phyloP scores from a whole-genome alignment of 2,797 vertebrate genomes.

The Eurystomus glaucurus region DNA sequence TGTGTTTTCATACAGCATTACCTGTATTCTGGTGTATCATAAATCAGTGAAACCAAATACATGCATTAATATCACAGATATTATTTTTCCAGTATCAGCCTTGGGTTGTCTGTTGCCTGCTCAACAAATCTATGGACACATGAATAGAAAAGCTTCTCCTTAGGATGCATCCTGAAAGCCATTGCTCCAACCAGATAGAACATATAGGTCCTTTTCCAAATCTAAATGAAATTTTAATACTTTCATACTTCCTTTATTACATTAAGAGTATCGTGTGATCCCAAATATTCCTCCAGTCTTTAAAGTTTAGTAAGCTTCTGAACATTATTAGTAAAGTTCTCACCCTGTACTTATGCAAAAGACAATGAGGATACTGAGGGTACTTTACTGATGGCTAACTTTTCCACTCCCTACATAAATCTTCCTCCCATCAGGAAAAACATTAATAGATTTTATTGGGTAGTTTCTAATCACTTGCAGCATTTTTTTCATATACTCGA shows the following conservation, averaged over 20 bases:
- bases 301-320: neutral
- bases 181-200: neutral
- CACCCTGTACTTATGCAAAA: neutral
- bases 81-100: neutral
- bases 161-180: slow-evolving; percentile 10
- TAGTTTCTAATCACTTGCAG: neutral
- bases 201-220: neutral
- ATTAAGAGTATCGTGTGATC: neutral
- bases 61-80: neutral
- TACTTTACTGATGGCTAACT: neutral
- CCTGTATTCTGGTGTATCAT: neutral
- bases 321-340: neutral
- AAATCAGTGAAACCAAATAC: neutral
- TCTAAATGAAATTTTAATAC: neutral
- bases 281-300: neutral
- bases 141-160: neutral
- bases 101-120: neutral
- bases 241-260: neutral
- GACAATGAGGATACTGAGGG: neutral
- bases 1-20: neutral
- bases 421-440: neutral
- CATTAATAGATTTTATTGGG: neutral
- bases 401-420: neutral
- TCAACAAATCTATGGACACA: neutral
- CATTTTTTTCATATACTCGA: neutral